A percentile compares a stretch with the other conserved stretches of the same genome.
phyloP scores from a whole-genome alignment of 2,888 invertebrate species.

The Torymus aiolomorphi region DNA sequence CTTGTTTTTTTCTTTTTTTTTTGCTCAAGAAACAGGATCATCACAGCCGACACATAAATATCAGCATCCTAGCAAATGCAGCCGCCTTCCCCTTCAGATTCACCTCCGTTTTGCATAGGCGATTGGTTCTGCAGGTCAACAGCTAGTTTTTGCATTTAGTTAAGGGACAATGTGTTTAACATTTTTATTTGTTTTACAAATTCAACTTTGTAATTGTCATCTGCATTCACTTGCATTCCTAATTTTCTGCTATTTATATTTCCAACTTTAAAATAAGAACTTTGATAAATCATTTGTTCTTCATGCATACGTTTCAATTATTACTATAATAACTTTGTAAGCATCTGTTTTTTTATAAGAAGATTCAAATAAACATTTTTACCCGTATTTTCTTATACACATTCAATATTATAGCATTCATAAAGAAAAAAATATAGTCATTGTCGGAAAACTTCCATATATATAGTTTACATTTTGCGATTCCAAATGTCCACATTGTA shows the following conservation, averaged over 20 bases:
- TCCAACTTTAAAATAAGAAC: too few relatives aligned
- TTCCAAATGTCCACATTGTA: too few relatives aligned
- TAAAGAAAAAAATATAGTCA: too few relatives aligned
- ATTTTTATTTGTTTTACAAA: slow-evolving; percentile 13
- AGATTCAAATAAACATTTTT: too few relatives aligned
- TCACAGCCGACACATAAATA: slow-evolving; percentile 41
- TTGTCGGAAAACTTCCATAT: too few relatives aligned
- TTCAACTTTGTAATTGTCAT: neutral
- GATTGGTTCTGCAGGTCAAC: slow-evolving; percentile 90
- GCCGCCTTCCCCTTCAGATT: slow-evolving; percentile 88
- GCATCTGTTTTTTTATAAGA: too few relatives aligned
- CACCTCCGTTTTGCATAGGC: slow-evolving; percentile 87
- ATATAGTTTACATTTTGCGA: too few relatives aligned
- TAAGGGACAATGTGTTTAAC: slow-evolving; percentile 66
- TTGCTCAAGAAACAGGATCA: slow-evolving; percentile 10
- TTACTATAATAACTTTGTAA: too few relatives aligned
- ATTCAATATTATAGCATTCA: too few relatives aligned
- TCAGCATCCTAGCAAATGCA: slow-evolving; percentile 83
- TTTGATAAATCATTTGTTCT: too few relatives aligned
- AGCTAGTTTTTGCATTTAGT: slow-evolving; percentile 78
- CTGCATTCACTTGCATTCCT: neutral
- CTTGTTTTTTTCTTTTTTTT: slow-evolving; percentile 10
- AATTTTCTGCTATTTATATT: neutral
- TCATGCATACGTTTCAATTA: too few relatives aligned
- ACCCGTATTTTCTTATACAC: too few relatives aligned